A percentile compares a stretch with the other conserved stretches of the same genome.
phyloP scores from a whole-genome alignment of 2,888 invertebrate genomes.

The Cataglyphis rosenhaueri region DNA sequence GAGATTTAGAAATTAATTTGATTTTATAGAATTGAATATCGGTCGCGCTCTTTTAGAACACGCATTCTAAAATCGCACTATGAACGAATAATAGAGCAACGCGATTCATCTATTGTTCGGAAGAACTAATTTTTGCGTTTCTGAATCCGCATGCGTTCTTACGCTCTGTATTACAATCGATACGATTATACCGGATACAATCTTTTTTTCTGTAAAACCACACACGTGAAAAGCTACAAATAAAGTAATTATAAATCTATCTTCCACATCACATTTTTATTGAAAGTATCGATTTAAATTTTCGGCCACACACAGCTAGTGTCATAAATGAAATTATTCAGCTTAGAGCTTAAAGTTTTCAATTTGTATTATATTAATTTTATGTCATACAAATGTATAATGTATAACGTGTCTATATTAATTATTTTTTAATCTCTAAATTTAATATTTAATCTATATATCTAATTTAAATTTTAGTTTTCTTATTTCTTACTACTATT shows the following conservation, averaged over 20 bases:
- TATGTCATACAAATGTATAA: not conserved
- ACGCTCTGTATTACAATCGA: conserved; percentile 81
- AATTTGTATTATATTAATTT: conserved; percentile 27
- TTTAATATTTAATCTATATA: not conserved
- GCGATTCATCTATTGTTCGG: conserved; percentile 57
- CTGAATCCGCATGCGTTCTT: conserved; percentile 79
- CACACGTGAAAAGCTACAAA: conserved; percentile 82
- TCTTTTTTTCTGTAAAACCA: conserved; percentile 82
- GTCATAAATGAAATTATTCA: not conserved
- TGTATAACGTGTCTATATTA: not conserved
- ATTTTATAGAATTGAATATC: not conserved
- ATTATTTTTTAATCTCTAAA: not conserved
- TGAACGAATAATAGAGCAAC: conserved; percentile 64
- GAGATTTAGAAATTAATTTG: not conserved
- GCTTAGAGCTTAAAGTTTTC: not conserved
- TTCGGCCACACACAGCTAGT: conserved; percentile 2
- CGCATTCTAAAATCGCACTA: conserved; percentile 11
- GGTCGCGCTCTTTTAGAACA: not conserved
- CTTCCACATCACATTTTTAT: conserved; percentile 60
- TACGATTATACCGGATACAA: conserved; percentile 80
- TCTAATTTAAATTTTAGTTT: conserved; percentile 6
- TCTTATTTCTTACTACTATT: not conserved
- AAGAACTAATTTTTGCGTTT: conserved; percentile 58
- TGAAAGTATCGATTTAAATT: conserved; percentile 25
- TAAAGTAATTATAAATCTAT: conserved; percentile 84